Percentiles rank a stretch among this genome's conserved stretches.
These are phyloP conservation scores for Bolinopsis microptera DNA, from an alignment of 37 sponge, comb jelly and placozoan genomes.

Conservation along the genomic window DNA sequence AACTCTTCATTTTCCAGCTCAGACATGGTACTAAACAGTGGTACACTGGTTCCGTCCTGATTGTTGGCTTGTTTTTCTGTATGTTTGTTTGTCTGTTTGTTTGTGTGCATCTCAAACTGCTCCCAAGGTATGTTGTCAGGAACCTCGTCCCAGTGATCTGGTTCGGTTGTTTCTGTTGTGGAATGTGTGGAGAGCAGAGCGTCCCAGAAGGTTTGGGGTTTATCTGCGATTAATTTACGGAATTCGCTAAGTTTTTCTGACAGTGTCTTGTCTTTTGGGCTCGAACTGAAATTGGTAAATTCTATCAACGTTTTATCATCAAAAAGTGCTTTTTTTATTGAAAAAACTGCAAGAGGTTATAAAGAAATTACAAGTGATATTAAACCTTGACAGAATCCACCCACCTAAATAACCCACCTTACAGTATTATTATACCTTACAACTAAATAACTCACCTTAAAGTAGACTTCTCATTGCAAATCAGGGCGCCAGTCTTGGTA, in stretches of 20 bases:
- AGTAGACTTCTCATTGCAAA: conserved; percentile 9
- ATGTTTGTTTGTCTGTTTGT: background rate
- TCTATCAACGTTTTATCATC: too few relatives aligned
- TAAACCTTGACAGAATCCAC: too few relatives aligned
- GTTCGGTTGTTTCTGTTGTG: background rate
- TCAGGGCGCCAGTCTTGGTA: background rate
- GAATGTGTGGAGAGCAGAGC: background rate
- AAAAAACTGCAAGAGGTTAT: too few relatives aligned
- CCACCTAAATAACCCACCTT: too few relatives aligned
- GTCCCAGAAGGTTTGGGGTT: background rate
- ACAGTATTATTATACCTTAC: too few relatives aligned
- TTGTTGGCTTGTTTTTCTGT: background rate
- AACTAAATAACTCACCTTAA: background rate
- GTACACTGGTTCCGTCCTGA: background rate
- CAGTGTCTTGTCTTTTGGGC: background rate
- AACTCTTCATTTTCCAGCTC: background rate
- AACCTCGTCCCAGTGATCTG: background rate
- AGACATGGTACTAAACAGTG: background rate
- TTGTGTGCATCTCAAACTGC: background rate
- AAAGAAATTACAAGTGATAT: too few relatives aligned
- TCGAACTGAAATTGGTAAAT: background rate
- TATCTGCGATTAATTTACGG: background rate
- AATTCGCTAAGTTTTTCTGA: background rate
- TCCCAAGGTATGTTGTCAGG: background rate
- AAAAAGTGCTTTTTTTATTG: too few relatives aligned